Evolutionary conservation across 2,113 vertebrate genomes (phyloP), one percentile per base, ranked within the genome.

Genomic region (Heterochromis multidens): DNA sequence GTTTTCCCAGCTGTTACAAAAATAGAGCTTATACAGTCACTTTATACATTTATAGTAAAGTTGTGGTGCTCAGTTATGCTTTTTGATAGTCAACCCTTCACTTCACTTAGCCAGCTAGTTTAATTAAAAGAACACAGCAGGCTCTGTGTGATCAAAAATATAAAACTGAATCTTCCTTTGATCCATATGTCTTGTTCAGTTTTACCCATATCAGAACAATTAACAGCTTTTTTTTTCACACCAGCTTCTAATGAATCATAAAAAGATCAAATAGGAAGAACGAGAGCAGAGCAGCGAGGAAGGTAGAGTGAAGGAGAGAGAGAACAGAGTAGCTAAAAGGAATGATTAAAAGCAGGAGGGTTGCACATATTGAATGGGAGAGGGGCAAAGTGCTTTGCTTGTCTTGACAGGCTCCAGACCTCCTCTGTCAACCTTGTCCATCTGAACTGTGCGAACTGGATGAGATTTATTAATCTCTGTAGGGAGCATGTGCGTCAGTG

Each of bases 381-480:
- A 65, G 63, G 54, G 63, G 33, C 63, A 70, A 79, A 79, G 67
- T 60, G 56, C 60, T 57, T 61, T 81, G 70, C 79, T 81, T 74
- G 58, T n/a, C 67, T 77, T 87, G 87, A 85, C 81, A 82, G 85
- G 46, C 79, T 81, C 79, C 67, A 82, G 82, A 90, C 79, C 82
- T 58, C 81, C 76, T 86, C 82, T 86, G 89, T 91, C 88, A 90
- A 63, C 80, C 77, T 78, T 67, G 83, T 88, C 84, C 80, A 90
- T 93, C 90, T 81, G 59, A 84, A 74, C 82, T 62, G 76, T 88
- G 81, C 1, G 16, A 88, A 87, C 88, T 87, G 67, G 70, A 86
- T 82, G 79, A 86, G 85, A 89, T 86, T 87, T 92, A 88, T 92
- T 82, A 80, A 76, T 90, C 89, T 82, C 80, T 80, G 81, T 59